These are phyloP conservation scores for Chrysina gloriosa DNA, from an alignment of 2,888 invertebrate species.

Conservation along the genomic window DNA sequence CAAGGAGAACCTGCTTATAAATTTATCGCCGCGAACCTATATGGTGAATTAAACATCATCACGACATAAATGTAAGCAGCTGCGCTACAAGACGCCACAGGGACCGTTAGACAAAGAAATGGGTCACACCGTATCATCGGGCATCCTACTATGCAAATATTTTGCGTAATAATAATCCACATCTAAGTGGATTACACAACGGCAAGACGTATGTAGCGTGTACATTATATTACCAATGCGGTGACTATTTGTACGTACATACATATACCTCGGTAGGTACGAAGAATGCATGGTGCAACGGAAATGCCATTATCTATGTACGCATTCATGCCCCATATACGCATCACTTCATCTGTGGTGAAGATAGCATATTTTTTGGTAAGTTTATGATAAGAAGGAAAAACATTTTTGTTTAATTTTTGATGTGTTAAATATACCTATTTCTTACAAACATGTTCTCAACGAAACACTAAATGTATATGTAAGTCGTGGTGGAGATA, in stretches of 20 bases:
- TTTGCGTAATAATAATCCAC: constrained; percentile 34
- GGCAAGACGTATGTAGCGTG: not conserved
- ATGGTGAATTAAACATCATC: constrained; percentile 13
- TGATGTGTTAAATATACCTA: too few relatives aligned
- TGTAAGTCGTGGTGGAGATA: too few relatives aligned
- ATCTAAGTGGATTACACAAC: constrained; percentile 23
- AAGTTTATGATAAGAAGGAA: too few relatives aligned
- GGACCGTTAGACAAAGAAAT: constrained; percentile 27
- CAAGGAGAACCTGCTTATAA: not conserved
- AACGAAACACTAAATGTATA: too few relatives aligned
- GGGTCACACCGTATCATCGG: constrained; percentile 24
- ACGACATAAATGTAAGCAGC: constrained; percentile 8
- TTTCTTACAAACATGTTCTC: too few relatives aligned
- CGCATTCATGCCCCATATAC: too few relatives aligned
- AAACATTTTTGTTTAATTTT: too few relatives aligned
- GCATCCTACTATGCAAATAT: constrained; percentile 30
- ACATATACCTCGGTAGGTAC: too few relatives aligned
- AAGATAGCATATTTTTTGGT: too few relatives aligned
- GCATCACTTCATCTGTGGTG: too few relatives aligned
- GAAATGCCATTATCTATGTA: too few relatives aligned
- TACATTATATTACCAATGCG: not conserved
- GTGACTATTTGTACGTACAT: not conserved
- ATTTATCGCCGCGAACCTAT: constrained; percentile 14
- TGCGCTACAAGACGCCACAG: constrained; percentile 11
- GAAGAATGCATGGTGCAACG: too few relatives aligned